Evolutionary conservation across 2,797 vertebrate genomes (phyloP), one percentile per base, ranked within the genome.

Genomic region (Propithecus perrieri): DNA sequence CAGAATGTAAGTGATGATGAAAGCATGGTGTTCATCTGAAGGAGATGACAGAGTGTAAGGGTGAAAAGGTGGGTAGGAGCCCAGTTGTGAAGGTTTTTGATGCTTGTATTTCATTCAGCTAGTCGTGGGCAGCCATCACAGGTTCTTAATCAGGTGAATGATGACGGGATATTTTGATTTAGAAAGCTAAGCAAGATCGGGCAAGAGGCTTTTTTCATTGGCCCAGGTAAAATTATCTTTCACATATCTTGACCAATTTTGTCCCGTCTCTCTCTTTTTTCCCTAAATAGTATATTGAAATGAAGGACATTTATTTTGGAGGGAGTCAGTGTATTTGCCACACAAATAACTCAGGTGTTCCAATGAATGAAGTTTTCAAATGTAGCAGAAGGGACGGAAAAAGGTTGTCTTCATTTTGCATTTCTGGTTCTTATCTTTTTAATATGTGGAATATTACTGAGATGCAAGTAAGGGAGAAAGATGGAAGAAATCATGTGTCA

Each of bases 101-200:
- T 4, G 5, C 48, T 57, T 57, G 28, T 28, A 80, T 71, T 30
- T 79, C n/a, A 17, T 43, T 50, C 57, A 69, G 7, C 9, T n/a
- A 7, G 14, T 57, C 35, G 0, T 3, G 43, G 65, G 38, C 22
- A 43, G 26, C 26, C 48, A 20, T 33, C 9, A 30, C 0, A 63
- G 10, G 4, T 59, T 65, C 48, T 71, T 79, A 79, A 88, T 57
- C 50, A 85, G 2, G 33, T 75, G 24, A 7, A 18, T 17, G 28
- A 57, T n/a, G 28, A 76, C 24, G 14, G 61, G 38, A 26, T 76
- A 28, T 81, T 91, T 91, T 88, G 20, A 85, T 81, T 88, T 74
- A 61, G 61, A 85, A 91, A 96, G 12, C 72, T 53, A 85, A 35
- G n/a, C 50, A 53, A 80, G 85, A 80, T 69, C 24, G 26, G 20